Base-by-base conservation (phyloP, 2,888 invertebrate genomes). In the Digitonthophagus gazella region DNA sequence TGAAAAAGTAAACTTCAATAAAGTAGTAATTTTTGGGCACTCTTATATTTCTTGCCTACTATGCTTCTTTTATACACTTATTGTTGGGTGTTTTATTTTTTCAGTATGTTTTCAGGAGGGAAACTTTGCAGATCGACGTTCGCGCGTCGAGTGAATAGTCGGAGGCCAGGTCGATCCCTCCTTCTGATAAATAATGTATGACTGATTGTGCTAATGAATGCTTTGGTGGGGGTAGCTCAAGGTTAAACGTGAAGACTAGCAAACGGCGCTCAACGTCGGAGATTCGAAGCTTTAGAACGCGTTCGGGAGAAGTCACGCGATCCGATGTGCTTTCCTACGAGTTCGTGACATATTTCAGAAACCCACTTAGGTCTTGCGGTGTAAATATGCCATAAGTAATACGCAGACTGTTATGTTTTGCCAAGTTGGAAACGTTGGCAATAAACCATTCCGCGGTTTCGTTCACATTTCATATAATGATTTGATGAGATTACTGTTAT, bases 141-240 rank as follows among this genome's bases (percentile, higher is more conserved):
- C 61, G 18, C 18, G 18, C 16, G 61, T 19, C 18, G 18, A 61
- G 18, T 61, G 61, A 18, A n/a, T 18, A 20, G 16, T 18, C n/a
- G 15, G 8, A 18, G 61, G 19, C 18, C 16, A 4, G 61, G 61
- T 61, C 61, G 61, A 76, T 76, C 76, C 75, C 71, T 67, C 66
- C 64, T 73, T 74, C 73, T 77, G 76, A 78, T 79, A 78, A 77
- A 77, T 77, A 75, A 76, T 76, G 77, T 77, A 77, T 75, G 73
- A 75, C 74, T 73, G 76, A 76, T 73, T 73, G 77, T 78, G 78
- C 77, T 78, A 79, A 79, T 79, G 77, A 78, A 72, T 6, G 61
- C 57, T 16, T 18, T 61, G 18, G 76, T 73, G 75, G 75, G 74
- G 76, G 65, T 69, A 71, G 65, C 72, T 75, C 78, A 78, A 78